Percentiles rank a stretch among this genome's conserved stretches.
Evolutionary conservation across 2,113 vertebrate species (phyloP).

Genomic region (Lepus europaeus): DNA sequence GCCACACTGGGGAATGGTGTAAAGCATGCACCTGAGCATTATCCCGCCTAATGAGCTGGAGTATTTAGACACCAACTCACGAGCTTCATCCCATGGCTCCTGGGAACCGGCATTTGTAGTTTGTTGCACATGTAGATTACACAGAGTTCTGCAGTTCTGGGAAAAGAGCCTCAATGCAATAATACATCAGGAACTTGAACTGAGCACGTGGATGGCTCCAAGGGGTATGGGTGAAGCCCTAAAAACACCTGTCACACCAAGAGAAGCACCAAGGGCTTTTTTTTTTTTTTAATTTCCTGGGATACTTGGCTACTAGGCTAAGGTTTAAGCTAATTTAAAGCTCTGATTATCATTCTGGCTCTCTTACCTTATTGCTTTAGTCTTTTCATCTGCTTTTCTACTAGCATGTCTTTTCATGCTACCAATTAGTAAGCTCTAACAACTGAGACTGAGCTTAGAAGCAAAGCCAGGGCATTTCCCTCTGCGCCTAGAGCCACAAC

Average conservation of each 20-base stretch:
- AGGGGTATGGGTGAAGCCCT: background rate
- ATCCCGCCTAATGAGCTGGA: background rate
- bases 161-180: background rate
- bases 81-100: background rate
- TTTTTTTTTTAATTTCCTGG: background rate
- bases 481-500: background rate
- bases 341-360: constrained; percentile 19
- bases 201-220: background rate
- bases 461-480: background rate
- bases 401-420: constrained; percentile 37
- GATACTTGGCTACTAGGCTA: background rate
- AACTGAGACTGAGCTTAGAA: constrained; percentile 33
- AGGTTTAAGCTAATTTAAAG: background rate
- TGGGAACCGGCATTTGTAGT: background rate
- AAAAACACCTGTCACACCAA: background rate
- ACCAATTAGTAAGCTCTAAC: background rate
- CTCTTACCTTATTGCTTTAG: background rate
- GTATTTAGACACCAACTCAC: background rate
- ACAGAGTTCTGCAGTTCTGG: background rate
- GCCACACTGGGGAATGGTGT: constrained; percentile 26
- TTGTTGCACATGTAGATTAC: background rate
- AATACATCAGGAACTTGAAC: background rate
- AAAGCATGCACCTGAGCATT: background rate
- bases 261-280: constrained; percentile 33
- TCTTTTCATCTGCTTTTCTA: constrained; percentile 45